These are phyloP conservation scores for Valencia hispanica DNA, from an alignment of 2,797 vertebrate genomes.

Conservation along the genomic window DNA sequence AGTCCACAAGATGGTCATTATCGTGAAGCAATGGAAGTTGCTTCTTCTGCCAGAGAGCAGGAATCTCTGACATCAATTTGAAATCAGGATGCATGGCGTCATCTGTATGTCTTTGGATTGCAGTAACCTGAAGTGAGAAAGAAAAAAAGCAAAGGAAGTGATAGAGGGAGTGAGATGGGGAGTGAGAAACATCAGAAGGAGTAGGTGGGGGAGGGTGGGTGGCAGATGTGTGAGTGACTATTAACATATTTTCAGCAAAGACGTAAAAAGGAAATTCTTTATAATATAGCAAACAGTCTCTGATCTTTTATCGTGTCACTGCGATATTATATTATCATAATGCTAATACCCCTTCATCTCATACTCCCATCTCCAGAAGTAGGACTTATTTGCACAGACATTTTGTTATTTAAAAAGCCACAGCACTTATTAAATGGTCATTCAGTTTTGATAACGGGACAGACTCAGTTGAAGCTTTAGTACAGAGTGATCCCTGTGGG, in stretches of 20 bases:
- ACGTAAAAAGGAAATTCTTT: conserved; percentile 58
- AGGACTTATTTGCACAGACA: conserved; percentile 20
- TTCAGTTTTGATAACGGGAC: conserved; percentile 31
- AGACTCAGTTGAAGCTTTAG: conserved; percentile 37
- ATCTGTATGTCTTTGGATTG: conserved; percentile 31
- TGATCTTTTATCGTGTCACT: conserved; percentile 62
- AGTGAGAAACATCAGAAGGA: conserved; percentile 37
- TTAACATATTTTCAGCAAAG: conserved; percentile 65
- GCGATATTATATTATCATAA: conserved; percentile 45
- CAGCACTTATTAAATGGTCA: conserved; percentile 29
- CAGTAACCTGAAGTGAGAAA: conserved; percentile 59
- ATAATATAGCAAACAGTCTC: conserved; percentile 69
- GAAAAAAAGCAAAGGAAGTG: conserved; percentile 32
- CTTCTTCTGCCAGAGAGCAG: conserved; percentile 28
- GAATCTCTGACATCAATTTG: conserved; percentile 29
- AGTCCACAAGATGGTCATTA: conserved; percentile 54
- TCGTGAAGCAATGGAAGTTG: conserved; percentile 33
- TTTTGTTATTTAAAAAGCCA: conserved; percentile 25
- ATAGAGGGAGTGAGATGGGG: conserved; percentile 23
- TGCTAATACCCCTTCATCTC: conserved; percentile 24
- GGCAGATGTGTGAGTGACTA: conserved; percentile 56
- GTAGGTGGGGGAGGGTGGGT: conserved; percentile 26
- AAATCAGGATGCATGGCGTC: conserved; percentile 20
- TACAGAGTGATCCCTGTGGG: conserved; percentile 24
- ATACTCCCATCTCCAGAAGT: conserved; percentile 4